Evolutionary conservation across 2,113 vertebrate genomes (phyloP).

Genomic region (Ariopsis seemanni): DNA sequence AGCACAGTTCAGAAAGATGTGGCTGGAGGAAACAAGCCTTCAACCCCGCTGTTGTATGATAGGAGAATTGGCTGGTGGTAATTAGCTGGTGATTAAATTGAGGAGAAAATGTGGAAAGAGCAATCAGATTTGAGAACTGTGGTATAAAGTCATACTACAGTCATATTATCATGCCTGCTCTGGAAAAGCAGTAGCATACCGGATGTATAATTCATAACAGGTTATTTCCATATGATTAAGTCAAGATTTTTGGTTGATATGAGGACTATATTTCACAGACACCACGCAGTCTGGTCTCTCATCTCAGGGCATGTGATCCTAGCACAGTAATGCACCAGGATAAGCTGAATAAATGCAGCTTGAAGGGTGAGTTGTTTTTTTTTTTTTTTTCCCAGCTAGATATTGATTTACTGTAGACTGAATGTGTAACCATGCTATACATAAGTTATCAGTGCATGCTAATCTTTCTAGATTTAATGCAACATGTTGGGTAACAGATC

Average conservation of each 20-base stretch:
- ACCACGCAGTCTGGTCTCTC: constrained; percentile 53
- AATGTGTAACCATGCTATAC: constrained; percentile 2
- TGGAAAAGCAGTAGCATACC: constrained; percentile 64
- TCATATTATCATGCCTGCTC: constrained; percentile 33
- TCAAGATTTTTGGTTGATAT: constrained; percentile 55
- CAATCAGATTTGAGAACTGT: background rate
- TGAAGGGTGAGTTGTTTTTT: background rate
- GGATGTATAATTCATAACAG: constrained; percentile 65
- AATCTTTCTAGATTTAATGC: constrained; percentile 32
- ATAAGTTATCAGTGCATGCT: constrained; percentile 7
- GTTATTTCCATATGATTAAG: constrained; percentile 61
- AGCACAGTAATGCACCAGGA: constrained; percentile 63
- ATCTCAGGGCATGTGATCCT: constrained; percentile 63
- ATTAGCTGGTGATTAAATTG: background rate
- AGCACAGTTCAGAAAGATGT: background rate
- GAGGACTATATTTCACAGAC: constrained; percentile 62
- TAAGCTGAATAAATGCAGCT: constrained; percentile 51
- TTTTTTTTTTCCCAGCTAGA: background rate
- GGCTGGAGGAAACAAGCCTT: background rate
- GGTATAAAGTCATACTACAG: background rate
- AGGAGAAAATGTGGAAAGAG: background rate
- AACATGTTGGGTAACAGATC: constrained; percentile 18
- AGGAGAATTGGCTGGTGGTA: background rate
- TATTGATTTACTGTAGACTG: constrained; percentile 5
- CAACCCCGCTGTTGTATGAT: background rate